These are phyloP conservation scores for Puffinus mauretanicus DNA, from an alignment of 2,113 vertebrate species.

Conservation along the genomic window DNA sequence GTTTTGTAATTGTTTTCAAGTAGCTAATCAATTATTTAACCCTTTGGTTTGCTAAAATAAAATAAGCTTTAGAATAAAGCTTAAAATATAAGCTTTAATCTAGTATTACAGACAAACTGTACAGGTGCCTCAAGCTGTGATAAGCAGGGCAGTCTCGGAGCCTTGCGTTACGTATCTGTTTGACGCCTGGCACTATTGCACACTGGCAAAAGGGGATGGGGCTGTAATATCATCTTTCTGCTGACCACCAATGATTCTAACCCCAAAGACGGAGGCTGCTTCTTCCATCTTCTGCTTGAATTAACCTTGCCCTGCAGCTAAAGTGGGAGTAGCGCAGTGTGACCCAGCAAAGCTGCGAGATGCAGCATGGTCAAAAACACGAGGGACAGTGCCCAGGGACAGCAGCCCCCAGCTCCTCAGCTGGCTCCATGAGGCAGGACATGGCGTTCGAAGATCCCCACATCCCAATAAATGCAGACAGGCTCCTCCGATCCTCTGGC, in stretches of 20 bases:
- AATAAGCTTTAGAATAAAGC: neutral
- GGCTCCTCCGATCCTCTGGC: neutral
- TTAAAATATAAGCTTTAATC: neutral
- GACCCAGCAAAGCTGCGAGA: neutral
- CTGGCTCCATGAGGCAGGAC: neutral
- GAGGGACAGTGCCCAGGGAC: neutral
- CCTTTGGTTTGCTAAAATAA: neutral
- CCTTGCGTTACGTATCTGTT: neutral
- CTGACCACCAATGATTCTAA: neutral
- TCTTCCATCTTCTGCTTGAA: neutral
- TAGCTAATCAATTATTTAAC: neutral
- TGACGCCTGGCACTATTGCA: neutral
- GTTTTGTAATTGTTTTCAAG: conserved; percentile 17
- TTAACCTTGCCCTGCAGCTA: neutral
- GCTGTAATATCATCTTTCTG: neutral
- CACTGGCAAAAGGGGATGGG: neutral
- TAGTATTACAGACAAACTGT: neutral
- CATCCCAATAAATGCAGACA: neutral
- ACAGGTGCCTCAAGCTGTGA: neutral
- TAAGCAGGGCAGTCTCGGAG: neutral
- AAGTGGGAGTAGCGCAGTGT: neutral
- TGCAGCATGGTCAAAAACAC: neutral
- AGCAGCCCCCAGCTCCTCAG: neutral
- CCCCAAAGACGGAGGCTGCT: neutral
- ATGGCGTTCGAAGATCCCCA: rapidly evolving